Evolutionary conservation across 2,113 vertebrate genomes (phyloP).

Genomic region (Globicephala melas): DNA sequence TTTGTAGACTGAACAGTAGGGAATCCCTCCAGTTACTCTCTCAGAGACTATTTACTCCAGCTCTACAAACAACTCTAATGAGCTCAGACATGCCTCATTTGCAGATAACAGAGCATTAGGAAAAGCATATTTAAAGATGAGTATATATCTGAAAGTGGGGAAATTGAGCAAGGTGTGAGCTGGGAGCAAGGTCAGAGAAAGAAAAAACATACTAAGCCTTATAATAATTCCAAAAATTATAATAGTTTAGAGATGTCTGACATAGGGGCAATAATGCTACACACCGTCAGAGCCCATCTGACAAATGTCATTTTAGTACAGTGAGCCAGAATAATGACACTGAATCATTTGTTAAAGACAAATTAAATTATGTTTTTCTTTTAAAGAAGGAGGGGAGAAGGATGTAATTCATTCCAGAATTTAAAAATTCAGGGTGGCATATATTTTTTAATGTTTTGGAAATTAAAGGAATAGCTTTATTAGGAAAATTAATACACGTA

Average conservation of each 20-base stretch:
- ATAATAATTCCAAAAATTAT: background rate
- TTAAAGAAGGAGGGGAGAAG: background rate
- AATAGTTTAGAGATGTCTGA: background rate
- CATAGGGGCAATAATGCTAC: background rate
- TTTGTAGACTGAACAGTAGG: background rate
- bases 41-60: constrained; percentile 18
- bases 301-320: background rate
- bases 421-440: background rate
- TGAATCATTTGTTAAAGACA: background rate
- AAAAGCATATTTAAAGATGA: background rate
- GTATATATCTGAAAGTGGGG: background rate
- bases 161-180: background rate
- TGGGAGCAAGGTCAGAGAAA: background rate
- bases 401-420: background rate
- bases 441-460: background rate
- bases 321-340: background rate
- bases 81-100: background rate
- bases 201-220: background rate
- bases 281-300: background rate
- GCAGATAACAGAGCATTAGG: background rate
- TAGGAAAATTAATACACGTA: background rate
- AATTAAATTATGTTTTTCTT: background rate
- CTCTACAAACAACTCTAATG: constrained; percentile 1
- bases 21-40: background rate
- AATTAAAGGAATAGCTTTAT: background rate